A percentile compares a stretch with the other conserved stretches of the same genome.
Conservation (phyloP, 1,140 invertebrate species). For the Magallana ariakensis region DNA sequence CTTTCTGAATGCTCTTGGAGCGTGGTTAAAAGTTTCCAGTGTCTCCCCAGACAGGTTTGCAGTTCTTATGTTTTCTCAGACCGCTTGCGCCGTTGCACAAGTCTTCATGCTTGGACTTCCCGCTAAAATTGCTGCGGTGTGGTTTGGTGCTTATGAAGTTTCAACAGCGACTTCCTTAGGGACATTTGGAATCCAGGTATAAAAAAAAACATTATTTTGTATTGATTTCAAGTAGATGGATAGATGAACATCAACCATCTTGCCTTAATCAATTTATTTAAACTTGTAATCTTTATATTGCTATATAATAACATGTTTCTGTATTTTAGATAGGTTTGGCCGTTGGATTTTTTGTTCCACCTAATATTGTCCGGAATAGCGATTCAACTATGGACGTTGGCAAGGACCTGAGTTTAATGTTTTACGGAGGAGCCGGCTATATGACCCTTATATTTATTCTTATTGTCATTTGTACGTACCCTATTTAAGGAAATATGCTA, state of each 20-base stretch:
- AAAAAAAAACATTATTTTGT: too few species aligned
- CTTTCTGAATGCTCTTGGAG: conserved; percentile 89
- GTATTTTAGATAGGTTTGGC: conserved; percentile 90
- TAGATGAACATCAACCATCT: too few species aligned
- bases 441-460: conserved; percentile 87
- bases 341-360: conserved; percentile 92
- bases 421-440: conserved; percentile 87
- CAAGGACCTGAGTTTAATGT: conserved; percentile 88
- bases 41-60: conserved; percentile 46
- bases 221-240: too few species aligned
- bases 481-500: conserved; percentile 6
- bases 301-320: too few species aligned
- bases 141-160: conserved; percentile 95
- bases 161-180: conserved; percentile 97
- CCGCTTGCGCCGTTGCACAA: conserved; percentile 90
- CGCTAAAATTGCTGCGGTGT: conserved; percentile 94
- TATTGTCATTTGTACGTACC: conserved; percentile 86
- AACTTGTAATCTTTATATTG: too few species aligned
- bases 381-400: conserved; percentile 82
- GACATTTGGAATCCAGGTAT: conserved; percentile 98
- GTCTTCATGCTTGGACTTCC: conserved; percentile 96
- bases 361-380: conserved; percentile 85
- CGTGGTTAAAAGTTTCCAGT: conserved; percentile 94
- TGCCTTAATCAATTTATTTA: too few species aligned
- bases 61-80: conserved; percentile 82